Evolutionary conservation across 1,140 invertebrate species (phyloP), one percentile per base, ranked within the genome.

Genomic region (Macrotrachela quadricornifera): DNA sequence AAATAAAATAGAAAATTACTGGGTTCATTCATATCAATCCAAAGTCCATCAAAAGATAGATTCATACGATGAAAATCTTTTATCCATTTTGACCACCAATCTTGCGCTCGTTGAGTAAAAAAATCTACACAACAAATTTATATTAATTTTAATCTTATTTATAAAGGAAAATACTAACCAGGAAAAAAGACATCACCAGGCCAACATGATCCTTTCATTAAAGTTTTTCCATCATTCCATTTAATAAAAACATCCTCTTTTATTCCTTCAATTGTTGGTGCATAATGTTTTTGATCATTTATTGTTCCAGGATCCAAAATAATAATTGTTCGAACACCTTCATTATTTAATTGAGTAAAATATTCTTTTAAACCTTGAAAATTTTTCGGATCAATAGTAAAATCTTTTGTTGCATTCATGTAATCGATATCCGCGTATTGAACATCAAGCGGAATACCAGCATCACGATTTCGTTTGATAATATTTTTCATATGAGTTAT

Each of bases 41-140:
- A 68, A 17, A 66, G 57, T 13, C 84, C 85, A 64, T 88, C 85
- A 64, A 79, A 82, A 49, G 73, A 63, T 18, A 74, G 69, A 46
- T 68, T 57, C 3, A n/a, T 21, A 44, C 78, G 64, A 56, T 85
- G 77, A 60, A 83, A 78, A 13, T 70, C 61, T 16, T 70, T 67
- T 61, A 85, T 70, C 74, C 83, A 78, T 50, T 75, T 69, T 0
- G 75, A 69, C 79, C 83, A 88, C 64, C 85, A 88, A 1, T 75
- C 63, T 1, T 74, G 71, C 0, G 78, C 73, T 46, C 78, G 77
- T 0, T 82, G 81, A 69, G 85, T 75, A 6, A 80, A 83, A 63
- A 87, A 87, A 69, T 90, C 85, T 0, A n/a, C n/a, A n/a, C n/a
- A n/a, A n/a, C n/a, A n/a, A n/a, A n/a, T n/a, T n/a, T n/a, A n/a